Percentiles rank a stretch among this genome's conserved stretches.
Evolutionary conservation across 2,113 vertebrate genomes (phyloP).

Genomic region (Bubo scandiacus): DNA sequence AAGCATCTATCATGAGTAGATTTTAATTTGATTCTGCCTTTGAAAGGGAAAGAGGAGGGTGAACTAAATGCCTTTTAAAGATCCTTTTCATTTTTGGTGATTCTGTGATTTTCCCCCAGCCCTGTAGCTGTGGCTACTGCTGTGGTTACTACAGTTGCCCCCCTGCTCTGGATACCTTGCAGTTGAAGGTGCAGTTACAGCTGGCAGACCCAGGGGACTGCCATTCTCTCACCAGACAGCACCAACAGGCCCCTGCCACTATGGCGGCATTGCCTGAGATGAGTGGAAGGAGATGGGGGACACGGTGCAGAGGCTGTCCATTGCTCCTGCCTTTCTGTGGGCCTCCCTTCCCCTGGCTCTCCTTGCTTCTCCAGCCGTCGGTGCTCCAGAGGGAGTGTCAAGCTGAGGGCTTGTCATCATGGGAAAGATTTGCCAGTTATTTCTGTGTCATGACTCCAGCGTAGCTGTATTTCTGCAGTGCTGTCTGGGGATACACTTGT

Average conservation of each 20-base stretch:
- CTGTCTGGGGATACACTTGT: neutral
- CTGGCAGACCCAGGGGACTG: neutral
- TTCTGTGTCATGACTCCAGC: neutral
- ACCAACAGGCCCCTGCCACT: rapidly evolving
- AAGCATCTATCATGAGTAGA: neutral
- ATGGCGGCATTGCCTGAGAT: rapidly evolving
- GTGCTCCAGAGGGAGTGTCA: neutral
- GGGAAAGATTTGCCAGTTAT: neutral
- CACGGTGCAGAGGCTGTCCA: rapidly evolving
- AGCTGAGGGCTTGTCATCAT: neutral
- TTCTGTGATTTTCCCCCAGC: rapidly evolving
- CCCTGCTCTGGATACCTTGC: no score
- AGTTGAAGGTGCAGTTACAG: neutral
- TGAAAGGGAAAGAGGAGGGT: neutral
- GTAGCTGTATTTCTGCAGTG: neutral
- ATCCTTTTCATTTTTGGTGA: neutral
- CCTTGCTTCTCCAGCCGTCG: neutral
- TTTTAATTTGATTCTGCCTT: neutral
- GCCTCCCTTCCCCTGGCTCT: neutral
- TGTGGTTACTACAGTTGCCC: neutral
- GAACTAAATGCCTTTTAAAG: neutral
- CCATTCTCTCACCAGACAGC: neutral
- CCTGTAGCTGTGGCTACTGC: neutral
- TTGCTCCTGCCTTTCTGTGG: neutral
- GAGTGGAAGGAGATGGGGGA: neutral